These are phyloP conservation scores for Scaptomyza reducta DNA, from an alignment of 2,888 invertebrate genomes.

Conservation along the genomic window DNA sequence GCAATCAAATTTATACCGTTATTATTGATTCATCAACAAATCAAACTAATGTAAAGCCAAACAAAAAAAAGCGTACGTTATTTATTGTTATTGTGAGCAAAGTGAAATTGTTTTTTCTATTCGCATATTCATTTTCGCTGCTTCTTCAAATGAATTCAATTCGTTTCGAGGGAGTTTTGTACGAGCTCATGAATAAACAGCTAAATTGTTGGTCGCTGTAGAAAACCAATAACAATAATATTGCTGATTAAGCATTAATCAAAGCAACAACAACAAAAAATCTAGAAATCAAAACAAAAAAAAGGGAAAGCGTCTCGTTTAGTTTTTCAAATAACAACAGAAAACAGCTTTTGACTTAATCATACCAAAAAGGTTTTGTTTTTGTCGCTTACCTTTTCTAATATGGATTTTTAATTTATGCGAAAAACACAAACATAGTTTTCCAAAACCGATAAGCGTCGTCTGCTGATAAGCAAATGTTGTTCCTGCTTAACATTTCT, in stretches of 20 bases:
- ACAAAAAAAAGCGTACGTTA: constrained; percentile 9
- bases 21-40: constrained; percentile 15
- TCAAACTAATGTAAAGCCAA: constrained; percentile 8
- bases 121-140: constrained; percentile 12
- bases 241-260: constrained; percentile 80
- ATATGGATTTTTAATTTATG: constrained; percentile 69
- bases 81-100: constrained; percentile 32
- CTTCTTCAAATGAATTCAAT: constrained; percentile 50
- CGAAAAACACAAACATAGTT: constrained; percentile 35
- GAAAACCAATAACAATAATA: constrained; percentile 77
- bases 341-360: constrained; percentile 52
- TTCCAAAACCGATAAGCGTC: constrained; percentile 32
- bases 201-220: constrained; percentile 49
- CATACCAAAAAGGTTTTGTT: constrained; percentile 59
- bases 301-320: constrained; percentile 70
- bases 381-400: constrained; percentile 21
- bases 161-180: constrained; percentile 17
- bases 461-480: constrained; percentile 55
- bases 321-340: constrained; percentile 12
- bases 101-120: constrained; percentile 66
- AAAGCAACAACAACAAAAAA: constrained; percentile 46
- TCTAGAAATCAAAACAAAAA: constrained; percentile 3
- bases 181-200: constrained; percentile 39
- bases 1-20: constrained; percentile 18
- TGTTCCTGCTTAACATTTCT: constrained; percentile 46